phyloP scores from a whole-genome alignment of 2,797 vertebrate species.

The Fistularia commersonii region DNA sequence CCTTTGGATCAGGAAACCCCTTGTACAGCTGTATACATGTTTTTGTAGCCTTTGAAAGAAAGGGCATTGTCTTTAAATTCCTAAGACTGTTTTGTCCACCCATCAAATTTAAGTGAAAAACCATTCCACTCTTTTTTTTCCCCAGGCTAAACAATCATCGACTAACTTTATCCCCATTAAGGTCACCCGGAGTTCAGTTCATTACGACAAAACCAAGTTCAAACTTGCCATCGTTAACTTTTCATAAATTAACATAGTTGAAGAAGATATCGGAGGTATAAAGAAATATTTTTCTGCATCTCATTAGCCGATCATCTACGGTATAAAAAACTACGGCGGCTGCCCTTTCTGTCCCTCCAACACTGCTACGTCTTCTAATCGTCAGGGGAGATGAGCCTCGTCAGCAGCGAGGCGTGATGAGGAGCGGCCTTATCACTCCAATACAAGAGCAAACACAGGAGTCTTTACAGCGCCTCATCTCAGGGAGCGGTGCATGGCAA shows the following conservation, averaged over 20 bases:
- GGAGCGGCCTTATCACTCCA: conserved; percentile 60
- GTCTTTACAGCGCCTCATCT: conserved; percentile 58
- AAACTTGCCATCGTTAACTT: conserved; percentile 7
- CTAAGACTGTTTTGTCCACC: conserved; percentile 63
- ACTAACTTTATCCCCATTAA: conserved; percentile 39
- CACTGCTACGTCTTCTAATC: conserved; percentile 29
- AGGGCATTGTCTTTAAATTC: conserved; percentile 75
- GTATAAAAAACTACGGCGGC: conserved; percentile 6
- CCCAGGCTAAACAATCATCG: conserved; percentile 55
- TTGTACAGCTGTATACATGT: conserved; percentile 74
- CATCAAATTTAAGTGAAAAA: conserved; percentile 71
- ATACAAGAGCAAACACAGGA: conserved; percentile 72
- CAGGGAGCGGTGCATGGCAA: conserved; percentile 35
- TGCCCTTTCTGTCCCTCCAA: conserved; percentile 16
- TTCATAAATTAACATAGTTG: conserved; percentile 17
- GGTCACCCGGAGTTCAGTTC: conserved; percentile 59
- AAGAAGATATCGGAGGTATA: conserved; percentile 1
- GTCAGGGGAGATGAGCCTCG: conserved; percentile 42
- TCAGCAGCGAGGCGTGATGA: conserved; percentile 44
- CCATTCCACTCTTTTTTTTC: conserved; percentile 57
- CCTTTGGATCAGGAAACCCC: conserved; percentile 73
- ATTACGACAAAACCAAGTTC: conserved; percentile 27
- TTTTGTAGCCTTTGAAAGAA: conserved; percentile 72
- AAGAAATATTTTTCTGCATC: conserved; percentile 5
- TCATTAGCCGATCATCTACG: conserved; percentile 9